Conservation (phyloP, 2,797 vertebrate genomes). For the Macropodus opercularis region DNA sequence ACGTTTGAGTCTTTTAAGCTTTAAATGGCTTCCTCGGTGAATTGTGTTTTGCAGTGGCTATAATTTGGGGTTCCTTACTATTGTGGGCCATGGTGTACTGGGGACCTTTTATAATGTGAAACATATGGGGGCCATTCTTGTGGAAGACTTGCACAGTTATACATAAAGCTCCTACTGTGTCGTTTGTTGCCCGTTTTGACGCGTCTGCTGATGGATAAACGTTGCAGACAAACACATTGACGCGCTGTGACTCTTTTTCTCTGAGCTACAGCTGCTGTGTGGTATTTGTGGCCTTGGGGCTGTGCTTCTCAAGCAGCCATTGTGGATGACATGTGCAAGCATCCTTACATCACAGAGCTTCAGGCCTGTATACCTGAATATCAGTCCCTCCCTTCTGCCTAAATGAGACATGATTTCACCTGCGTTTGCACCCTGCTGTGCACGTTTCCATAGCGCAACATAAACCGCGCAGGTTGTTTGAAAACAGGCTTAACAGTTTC, state of each 20-base stretch:
- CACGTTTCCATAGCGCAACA: constrained; percentile 36
- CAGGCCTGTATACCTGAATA: constrained; percentile 35
- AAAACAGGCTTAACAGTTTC: constrained; percentile 53
- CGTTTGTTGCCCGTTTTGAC: constrained; percentile 34
- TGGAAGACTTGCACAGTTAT: constrained; percentile 24
- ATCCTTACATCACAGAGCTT: constrained; percentile 62
- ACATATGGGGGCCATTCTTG: constrained; percentile 66
- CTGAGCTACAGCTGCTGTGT: constrained; percentile 67
- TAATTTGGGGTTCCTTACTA: constrained; percentile 65
- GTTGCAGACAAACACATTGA: constrained; percentile 34
- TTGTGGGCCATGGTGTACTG: constrained; percentile 50
- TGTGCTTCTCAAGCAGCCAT: constrained; percentile 62
- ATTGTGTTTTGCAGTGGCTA: constrained; percentile 48
- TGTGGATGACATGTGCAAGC: constrained; percentile 69
- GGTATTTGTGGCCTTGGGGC: constrained; percentile 64
- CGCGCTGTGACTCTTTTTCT: constrained; percentile 19
- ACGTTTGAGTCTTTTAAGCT: constrained; percentile 20
- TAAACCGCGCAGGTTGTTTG: constrained; percentile 53
- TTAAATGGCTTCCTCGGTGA: constrained; percentile 44
- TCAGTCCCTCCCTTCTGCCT: constrained; percentile 41
- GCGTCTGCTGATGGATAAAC: constrained; percentile 26
- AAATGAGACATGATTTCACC: constrained; percentile 56
- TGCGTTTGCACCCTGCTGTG: constrained; percentile 42
- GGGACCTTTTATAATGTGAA: constrained; percentile 72
- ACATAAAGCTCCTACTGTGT: constrained; percentile 18